Conservation (phyloP, 2,797 vertebrate species). For the Enteromius argenteus region DNA sequence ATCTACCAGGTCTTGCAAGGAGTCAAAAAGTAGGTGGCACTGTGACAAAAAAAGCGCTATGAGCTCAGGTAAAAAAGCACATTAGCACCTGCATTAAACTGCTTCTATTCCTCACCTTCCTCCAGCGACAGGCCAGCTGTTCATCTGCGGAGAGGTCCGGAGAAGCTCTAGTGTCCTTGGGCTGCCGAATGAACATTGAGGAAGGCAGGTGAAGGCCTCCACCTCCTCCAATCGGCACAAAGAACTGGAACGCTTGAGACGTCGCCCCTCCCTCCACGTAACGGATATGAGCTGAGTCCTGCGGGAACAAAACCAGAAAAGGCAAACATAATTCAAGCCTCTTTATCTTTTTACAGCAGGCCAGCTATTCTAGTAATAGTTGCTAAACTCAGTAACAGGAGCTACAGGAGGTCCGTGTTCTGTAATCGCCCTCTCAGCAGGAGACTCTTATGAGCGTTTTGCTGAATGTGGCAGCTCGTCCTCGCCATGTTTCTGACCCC, state of each 20-base stretch:
- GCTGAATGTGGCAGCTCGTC: not conserved
- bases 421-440: constrained; percentile 22
- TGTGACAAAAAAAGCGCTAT: constrained; percentile 61
- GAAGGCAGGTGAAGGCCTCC: constrained; percentile 85
- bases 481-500: not conserved
- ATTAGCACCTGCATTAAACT: not conserved
- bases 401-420: constrained; percentile 21
- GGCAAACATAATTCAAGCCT: constrained; percentile 8
- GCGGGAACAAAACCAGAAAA: constrained; percentile 9
- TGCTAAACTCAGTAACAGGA: constrained; percentile 27
- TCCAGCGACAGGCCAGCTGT: constrained; percentile 91
- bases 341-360: constrained; percentile 10
- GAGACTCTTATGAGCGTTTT: constrained; percentile 19
- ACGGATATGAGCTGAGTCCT: constrained; percentile 85
- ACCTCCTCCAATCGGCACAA: constrained; percentile 84
- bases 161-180: constrained; percentile 84
- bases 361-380: constrained; percentile 8
- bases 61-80: not conserved
- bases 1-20: constrained; percentile 95
- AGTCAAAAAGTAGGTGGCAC: constrained; percentile 96
- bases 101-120: constrained; percentile 79
- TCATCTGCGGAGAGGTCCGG: constrained; percentile 85
- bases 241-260: constrained; percentile 87
- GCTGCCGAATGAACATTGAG: constrained; percentile 82
- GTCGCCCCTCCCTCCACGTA: constrained; percentile 82